Percentiles rank a stretch among this genome's conserved stretches.
These are phyloP conservation scores for Menura novaehollandiae DNA, from an alignment of 2,113 vertebrate species.

Conservation along the genomic window DNA sequence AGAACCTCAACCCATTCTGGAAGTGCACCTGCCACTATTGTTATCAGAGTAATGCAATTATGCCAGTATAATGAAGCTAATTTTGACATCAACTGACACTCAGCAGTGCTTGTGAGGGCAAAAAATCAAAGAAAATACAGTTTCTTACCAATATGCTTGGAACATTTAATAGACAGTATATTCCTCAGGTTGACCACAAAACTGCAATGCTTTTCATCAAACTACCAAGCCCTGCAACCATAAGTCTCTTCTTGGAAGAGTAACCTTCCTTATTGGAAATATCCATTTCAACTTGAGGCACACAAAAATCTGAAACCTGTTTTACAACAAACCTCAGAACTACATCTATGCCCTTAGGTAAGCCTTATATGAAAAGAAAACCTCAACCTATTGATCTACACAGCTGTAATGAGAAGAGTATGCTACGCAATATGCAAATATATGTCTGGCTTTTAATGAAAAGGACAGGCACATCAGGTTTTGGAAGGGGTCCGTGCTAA, in stretches of 20 bases:
- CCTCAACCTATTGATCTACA: neutral
- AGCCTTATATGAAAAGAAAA: neutral
- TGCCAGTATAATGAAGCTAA: neutral
- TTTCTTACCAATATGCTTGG: neutral
- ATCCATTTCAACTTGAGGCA: neutral
- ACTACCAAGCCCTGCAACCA: neutral
- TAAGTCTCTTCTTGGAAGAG: neutral
- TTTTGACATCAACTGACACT: neutral
- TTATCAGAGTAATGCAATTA: neutral
- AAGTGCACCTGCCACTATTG: neutral
- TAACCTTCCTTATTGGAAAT: neutral
- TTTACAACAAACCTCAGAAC: neutral
- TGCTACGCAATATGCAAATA: fast-evolving
- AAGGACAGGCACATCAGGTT: neutral
- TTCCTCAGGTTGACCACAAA: neutral
- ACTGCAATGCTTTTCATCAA: neutral
- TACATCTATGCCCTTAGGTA: neutral
- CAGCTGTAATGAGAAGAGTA: neutral
- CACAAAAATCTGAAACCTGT: neutral
- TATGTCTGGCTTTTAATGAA: neutral
- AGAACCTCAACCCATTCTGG: neutral
- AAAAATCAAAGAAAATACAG: neutral
- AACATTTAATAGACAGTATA: neutral
- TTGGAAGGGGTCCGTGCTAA: neutral
- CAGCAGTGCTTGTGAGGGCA: neutral